These are phyloP conservation scores for Anguilla obscura DNA, from an alignment of 2,797 vertebrate species.

Conservation along the genomic window DNA sequence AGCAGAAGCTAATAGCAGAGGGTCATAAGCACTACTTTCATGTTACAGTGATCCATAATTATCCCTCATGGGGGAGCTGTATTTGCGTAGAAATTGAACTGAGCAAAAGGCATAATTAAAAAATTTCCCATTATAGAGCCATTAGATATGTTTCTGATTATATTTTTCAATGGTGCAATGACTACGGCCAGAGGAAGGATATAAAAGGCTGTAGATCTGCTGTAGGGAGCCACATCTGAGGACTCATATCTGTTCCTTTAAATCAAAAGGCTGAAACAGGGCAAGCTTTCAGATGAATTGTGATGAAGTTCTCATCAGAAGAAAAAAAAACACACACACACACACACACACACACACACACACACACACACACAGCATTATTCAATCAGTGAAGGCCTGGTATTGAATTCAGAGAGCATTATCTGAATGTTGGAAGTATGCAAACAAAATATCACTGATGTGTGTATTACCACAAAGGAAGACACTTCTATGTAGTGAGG, in stretches of 20 bases:
- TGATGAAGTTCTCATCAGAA: no score
- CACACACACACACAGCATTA: no score
- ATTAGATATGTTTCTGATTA: slow-evolving; percentile 49
- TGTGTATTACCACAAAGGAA: background rate
- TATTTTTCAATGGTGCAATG: slow-evolving; percentile 42
- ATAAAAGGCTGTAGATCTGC: background rate
- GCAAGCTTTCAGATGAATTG: background rate
- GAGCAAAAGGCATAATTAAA: slow-evolving; percentile 42
- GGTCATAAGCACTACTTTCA: slow-evolving; percentile 58
- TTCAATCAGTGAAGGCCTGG: background rate
- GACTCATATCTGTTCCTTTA: background rate
- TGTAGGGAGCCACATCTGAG: background rate
- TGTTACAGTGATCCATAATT: slow-evolving; percentile 64
- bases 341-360: no score
- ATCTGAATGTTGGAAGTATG: background rate
- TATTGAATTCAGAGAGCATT: background rate
- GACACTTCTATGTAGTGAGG: background rate
- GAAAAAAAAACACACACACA: no score
- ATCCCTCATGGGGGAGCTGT: slow-evolving; percentile 49
- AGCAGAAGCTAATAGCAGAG: slow-evolving; percentile 58
- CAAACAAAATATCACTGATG: background rate
- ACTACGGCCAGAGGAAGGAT: background rate
- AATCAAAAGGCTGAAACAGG: background rate
- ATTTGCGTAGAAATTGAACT: slow-evolving; percentile 55
- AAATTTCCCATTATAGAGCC: slow-evolving; percentile 47